These are phyloP conservation scores for Pocillopora grandis DNA, from an alignment of 92 coral and sea anemone genomes.

Conservation along the genomic window DNA sequence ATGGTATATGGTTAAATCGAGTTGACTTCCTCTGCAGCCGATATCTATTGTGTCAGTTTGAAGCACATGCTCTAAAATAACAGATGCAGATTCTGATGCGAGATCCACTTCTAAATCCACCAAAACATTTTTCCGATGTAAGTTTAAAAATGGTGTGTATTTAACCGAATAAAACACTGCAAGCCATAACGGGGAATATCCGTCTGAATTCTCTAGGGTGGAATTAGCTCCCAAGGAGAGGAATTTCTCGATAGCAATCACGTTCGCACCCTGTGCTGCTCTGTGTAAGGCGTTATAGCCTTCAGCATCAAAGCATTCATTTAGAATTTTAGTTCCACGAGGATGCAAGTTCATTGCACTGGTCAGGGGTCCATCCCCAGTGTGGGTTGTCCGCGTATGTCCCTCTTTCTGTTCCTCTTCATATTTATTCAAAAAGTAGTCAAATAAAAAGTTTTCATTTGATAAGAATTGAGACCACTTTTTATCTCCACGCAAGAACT, in stretches of 20 bases:
- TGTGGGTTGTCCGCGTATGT: neutral
- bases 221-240: conserved; percentile 50
- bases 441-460: conserved; percentile 36
- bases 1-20: conserved; percentile 53
- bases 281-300: conserved; percentile 67
- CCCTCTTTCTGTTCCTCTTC: conserved; percentile 15
- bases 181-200: conserved; percentile 38
- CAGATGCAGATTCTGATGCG: neutral
- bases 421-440: conserved; percentile 30
- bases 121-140: neutral
- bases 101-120: too few relatives aligned
- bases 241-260: conserved; percentile 41
- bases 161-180: conserved; percentile 26
- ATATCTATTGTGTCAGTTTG: neutral
- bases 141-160: neutral
- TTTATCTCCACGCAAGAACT: neutral
- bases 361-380: conserved; percentile 8
- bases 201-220: conserved; percentile 9
- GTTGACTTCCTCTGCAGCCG: conserved; percentile 21
- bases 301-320: neutral
- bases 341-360: neutral
- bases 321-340: neutral
- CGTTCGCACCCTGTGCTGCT: conserved; percentile 75
- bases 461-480: conserved; percentile 19
- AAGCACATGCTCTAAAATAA: neutral